A percentile compares a stretch with the other conserved stretches of the same genome.
These are phyloP conservation scores for Falco berigora DNA, from an alignment of 2,797 vertebrate species.

Conservation along the genomic window DNA sequence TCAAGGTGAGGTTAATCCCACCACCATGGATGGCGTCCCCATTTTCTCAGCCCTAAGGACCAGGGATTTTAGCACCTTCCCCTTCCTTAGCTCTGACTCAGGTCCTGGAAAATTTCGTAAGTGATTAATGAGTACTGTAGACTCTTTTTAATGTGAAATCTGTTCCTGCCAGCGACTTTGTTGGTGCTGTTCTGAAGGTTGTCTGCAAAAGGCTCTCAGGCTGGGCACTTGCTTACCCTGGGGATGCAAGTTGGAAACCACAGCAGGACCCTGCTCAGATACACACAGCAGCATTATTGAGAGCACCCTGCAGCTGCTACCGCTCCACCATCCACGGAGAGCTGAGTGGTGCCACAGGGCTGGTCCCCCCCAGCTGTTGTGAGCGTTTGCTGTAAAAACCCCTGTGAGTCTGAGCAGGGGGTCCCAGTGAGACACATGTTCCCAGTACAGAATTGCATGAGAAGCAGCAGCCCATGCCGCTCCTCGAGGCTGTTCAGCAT, in stretches of 20 bases:
- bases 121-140: neutral
- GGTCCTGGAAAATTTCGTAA: neutral
- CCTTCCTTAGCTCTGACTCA: neutral
- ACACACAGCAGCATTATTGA: rapidly evolving
- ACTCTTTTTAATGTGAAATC: neutral
- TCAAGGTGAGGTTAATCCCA: neutral
- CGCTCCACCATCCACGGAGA: rapidly evolving
- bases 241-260: neutral
- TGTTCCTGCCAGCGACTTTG: neutral
- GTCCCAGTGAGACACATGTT: neutral
- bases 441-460: neutral
- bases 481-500: neutral
- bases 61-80: neutral
- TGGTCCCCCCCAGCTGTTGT: neutral
- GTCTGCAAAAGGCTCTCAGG: neutral
- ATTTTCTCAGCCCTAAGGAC: neutral
- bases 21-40: rapidly evolving
- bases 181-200: neutral
- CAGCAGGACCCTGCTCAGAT: neutral
- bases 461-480: neutral
- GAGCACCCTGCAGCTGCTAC: neutral
- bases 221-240: neutral
- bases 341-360: neutral
- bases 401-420: neutral
- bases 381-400: neutral